Evolutionary conservation across 2,888 invertebrate species (phyloP).

Genomic region (Neoascia interrupta): DNA sequence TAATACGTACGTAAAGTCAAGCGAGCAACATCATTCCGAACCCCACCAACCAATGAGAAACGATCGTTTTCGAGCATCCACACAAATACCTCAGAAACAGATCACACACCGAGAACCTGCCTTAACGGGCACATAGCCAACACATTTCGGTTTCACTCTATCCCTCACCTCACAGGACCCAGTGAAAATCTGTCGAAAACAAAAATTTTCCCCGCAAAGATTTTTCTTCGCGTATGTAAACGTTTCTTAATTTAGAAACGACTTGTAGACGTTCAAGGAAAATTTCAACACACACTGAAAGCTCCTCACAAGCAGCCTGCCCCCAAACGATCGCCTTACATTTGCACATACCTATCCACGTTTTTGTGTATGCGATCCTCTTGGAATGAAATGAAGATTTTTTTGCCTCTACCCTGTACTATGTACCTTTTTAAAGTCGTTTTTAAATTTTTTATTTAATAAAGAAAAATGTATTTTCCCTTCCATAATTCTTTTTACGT

Average conservation of each 20-base stretch:
- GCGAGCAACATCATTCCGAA: conserved; percentile 39
- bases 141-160: conserved; percentile 5
- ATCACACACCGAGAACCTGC: conserved; percentile 9
- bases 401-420: too few species aligned
- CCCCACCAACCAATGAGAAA: conserved; percentile 56
- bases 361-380: conserved; percentile 13
- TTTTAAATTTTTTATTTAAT: not conserved
- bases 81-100: conserved; percentile 6
- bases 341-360: not conserved
- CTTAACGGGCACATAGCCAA: conserved; percentile 28
- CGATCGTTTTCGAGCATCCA: conserved; percentile 43
- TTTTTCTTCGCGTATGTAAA: conserved; percentile 24
- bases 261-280: conserved; percentile 47
- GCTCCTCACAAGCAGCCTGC: not conserved
- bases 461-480: conserved; percentile 11
- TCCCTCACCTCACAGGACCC: conserved; percentile 38
- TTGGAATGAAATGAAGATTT: too few species aligned
- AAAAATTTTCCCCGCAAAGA: conserved; percentile 54
- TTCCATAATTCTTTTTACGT: conserved; percentile 29
- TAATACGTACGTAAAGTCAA: conserved; percentile 28
- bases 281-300: conserved; percentile 34
- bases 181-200: conserved; percentile 39
- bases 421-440: conserved; percentile 4
- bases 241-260: conserved; percentile 57
- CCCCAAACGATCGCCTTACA: not conserved